These are phyloP conservation scores for Pholis gunnellus DNA, from an alignment of 2,113 vertebrate genomes.

Conservation along the genomic window DNA sequence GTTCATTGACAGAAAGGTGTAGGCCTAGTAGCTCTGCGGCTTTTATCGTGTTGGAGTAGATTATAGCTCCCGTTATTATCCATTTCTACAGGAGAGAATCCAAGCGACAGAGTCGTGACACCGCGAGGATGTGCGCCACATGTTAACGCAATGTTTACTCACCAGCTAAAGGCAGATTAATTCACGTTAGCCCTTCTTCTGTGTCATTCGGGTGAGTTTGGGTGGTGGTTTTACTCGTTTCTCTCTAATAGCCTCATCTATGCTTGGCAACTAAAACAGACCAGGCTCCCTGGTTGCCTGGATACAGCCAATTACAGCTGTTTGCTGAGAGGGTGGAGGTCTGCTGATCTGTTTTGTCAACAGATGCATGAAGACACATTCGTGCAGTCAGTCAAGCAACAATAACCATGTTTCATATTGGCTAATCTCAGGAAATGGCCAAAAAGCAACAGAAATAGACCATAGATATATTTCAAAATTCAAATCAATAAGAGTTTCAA, in stretches of 20 bases:
- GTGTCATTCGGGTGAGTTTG: not conserved
- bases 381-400: not conserved
- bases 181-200: too few relatives aligned
- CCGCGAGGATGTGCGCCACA: not conserved
- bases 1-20: conserved; percentile 20
- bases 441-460: too few relatives aligned
- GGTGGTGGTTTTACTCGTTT: not conserved
- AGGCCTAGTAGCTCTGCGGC: not conserved
- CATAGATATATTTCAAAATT: too few relatives aligned
- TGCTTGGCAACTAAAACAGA: not conserved
- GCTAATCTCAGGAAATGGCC: not conserved
- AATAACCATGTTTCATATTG: not conserved
- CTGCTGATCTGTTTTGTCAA: conserved; percentile 28
- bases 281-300: conserved; percentile 32
- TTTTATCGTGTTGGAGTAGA: not conserved
- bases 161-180: not conserved
- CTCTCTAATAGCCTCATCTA: not conserved
- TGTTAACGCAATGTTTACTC: not conserved
- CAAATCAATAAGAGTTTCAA: not conserved
- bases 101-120: conserved; percentile 8
- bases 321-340: conserved; percentile 49
- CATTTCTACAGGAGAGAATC: not conserved
- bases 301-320: conserved; percentile 26
- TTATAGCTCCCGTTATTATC: not conserved
- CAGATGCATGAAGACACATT: not conserved